These are phyloP conservation scores for Napeogenes inachia DNA, from an alignment of 2,888 invertebrate genomes.

Conservation along the genomic window DNA sequence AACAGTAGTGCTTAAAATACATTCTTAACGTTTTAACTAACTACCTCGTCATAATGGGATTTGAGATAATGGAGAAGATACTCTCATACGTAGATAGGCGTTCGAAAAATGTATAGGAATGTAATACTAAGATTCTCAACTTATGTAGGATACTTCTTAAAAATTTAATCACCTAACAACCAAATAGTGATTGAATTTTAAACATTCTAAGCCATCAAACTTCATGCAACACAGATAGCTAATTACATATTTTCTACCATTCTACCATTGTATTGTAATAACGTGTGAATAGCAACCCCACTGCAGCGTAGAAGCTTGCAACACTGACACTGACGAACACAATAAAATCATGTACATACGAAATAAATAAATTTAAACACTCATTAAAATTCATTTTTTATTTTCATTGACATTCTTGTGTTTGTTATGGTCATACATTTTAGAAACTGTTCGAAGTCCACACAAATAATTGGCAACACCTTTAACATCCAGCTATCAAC, in stretches of 20 bases:
- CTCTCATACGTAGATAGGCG: slow-evolving; percentile 33
- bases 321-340: slow-evolving; percentile 60
- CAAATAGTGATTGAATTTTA: slow-evolving; percentile 37
- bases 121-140: slow-evolving; percentile 23
- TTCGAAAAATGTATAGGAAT: slow-evolving; percentile 23
- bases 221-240: slow-evolving; percentile 46
- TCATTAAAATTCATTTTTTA: slow-evolving; percentile 47
- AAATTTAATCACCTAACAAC: slow-evolving; percentile 24
- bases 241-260: slow-evolving; percentile 43
- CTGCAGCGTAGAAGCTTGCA: slow-evolving; percentile 66
- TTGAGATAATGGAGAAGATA: slow-evolving; percentile 31
- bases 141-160: slow-evolving; percentile 17
- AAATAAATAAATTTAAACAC: slow-evolving; percentile 30
- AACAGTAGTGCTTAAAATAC: neutral
- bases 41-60: slow-evolving; percentile 22
- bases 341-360: slow-evolving; percentile 41
- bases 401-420: slow-evolving; percentile 35
- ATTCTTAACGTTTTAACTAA: slow-evolving; percentile 4
- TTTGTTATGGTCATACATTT: slow-evolving; percentile 31
- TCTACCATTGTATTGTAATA: slow-evolving; percentile 38
- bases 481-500: neutral
- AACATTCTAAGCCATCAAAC: slow-evolving; percentile 53
- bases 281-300: slow-evolving; percentile 57
- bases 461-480: slow-evolving; percentile 21
- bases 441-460: slow-evolving; percentile 33